Base-by-base conservation (phyloP, 2,888 invertebrate species). In the Epirrita christyi region DNA sequence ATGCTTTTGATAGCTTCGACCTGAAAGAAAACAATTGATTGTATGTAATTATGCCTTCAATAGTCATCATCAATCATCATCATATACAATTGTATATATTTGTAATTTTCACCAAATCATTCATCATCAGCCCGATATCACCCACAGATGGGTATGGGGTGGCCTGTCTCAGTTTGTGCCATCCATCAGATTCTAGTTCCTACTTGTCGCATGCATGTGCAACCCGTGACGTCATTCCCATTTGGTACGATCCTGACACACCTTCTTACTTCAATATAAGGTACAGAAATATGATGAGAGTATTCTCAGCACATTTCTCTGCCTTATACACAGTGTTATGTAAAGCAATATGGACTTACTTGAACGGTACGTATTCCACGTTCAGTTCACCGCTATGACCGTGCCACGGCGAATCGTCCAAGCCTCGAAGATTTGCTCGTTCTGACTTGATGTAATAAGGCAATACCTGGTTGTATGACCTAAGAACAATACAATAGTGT, bases 391-490 rank as follows among this genome's bases (percentile, higher is more conserved):
- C 96, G 11, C 92, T 89, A 8, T 81, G 88, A 9, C 93, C 93
- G 72, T 95, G 95, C 78, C 93, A 95, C 0, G 86, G 83, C 0
- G 93, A 92, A 9, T 90, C 77, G 42, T 86, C 82, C 37, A 92
- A 67, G 0, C 92, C 86, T 2, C 81, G 80, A 6, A 93, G 91
- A 57, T 83, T 75, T 5, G 93, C 92, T 32, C 88, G 81, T 78
- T 95, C 95, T 0, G 94, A 94, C 80, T 94, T 94, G 9, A 93
- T 80, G 70, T 93, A 95, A 71, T 94, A 94, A 2, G 92, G 93
- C 55, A 94, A 71, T 0, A 94, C 93, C 0, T 94, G 93, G 0
- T 86, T 68, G 67, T 94, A 94, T 6, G 95, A 93, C 93, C 93
- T 92, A 71, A 37, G 80, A 71, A 49, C 4, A 42, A 57, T 32